Conservation (phyloP, 1,140 invertebrate genomes). For the Colletes gigas region DNA sequence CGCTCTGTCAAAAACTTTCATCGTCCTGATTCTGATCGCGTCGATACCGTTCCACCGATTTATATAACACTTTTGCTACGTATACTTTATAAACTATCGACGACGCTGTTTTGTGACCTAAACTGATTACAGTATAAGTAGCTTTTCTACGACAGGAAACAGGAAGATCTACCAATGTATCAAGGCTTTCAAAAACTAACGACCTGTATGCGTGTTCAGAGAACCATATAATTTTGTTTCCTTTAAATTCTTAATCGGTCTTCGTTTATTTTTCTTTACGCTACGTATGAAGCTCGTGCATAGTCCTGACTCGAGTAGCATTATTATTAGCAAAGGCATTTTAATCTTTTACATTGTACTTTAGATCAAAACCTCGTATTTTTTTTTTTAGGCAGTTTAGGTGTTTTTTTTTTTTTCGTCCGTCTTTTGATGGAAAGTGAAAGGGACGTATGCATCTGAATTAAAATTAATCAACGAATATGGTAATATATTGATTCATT, state of each 20-base stretch:
- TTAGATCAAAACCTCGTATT: slow-evolving; percentile 28
- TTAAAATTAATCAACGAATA: slow-evolving; percentile 11
- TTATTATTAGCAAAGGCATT: slow-evolving; percentile 53
- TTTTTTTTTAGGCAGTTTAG: slow-evolving; percentile 20
- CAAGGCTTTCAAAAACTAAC: slow-evolving; percentile 34
- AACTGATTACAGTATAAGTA: slow-evolving; percentile 48
- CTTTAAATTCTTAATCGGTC: slow-evolving; percentile 29
- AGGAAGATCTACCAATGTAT: slow-evolving; percentile 40
- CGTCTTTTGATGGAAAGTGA: slow-evolving; percentile 10
- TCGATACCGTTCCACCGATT: slow-evolving; percentile 23
- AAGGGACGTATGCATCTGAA: slow-evolving; percentile 61
- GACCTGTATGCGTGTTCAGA: slow-evolving; percentile 37
- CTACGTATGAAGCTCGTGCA: slow-evolving; percentile 45
- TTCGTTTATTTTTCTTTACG: slow-evolving; percentile 7
- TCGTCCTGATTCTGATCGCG: slow-evolving; percentile 16
- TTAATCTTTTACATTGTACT: slow-evolving; percentile 57
- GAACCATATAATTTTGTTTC: slow-evolving; percentile 51
- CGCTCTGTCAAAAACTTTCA: slow-evolving; percentile 5
- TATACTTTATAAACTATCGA: slow-evolving; percentile 34
- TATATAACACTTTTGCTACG: slow-evolving; percentile 54
- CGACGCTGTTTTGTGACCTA: slow-evolving; percentile 40
- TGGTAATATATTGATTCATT: slow-evolving; percentile 22
- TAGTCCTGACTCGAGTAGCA: slow-evolving; percentile 46
- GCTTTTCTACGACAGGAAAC: slow-evolving; percentile 66
- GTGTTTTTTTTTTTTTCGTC: background rate